Base-by-base conservation (phyloP, 2,113 vertebrate genomes). In the Pica pica region DNA sequence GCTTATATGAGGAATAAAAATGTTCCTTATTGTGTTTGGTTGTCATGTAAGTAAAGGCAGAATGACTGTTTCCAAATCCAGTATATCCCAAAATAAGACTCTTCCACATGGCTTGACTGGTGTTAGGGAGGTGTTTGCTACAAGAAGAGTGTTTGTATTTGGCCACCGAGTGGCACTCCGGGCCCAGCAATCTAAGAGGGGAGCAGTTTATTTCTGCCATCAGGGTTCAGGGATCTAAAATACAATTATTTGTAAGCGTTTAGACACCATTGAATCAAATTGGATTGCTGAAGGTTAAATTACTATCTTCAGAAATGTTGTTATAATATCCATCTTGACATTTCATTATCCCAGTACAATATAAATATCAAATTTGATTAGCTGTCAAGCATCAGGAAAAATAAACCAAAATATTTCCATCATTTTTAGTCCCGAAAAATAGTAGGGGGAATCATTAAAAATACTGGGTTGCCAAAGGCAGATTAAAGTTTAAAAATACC, bases 231-330 rank as follows among this genome's bases (percentile, higher is more conserved):
- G 46, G 30, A 46, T 90, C 33, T 75, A 86, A 93, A 90, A 56
- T 59, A 33, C 37, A 83, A 83, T 95, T 67, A 88, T 89, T 65
- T 83, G 37, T 37, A 47, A 75, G 64, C 19, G 6, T 52, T 24
- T 92, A 81, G 75, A 56, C 20, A 37, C 47, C 44, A 60, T 3
- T 8, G 7, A 90, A 71, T 83, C 56, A 71, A 90, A 90, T 12
- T 74, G 82, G 76, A 86, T 86, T 83, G 68, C 67, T 91, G 87
- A 93, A 94, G 52, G 85, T 92, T 95, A 95, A 96, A 90, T 95
- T 86, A 30, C 64, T 93, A 9, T 86, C 71, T 95, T 94, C 85
- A 94, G 73, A 93, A 84, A 64, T 90, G 20, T 53, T 89, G 90
- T 78, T 92, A 13, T 56, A 76, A 69, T 90, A 91, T 46, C 42